Percentiles rank a stretch among this genome's conserved stretches.
These are phyloP conservation scores for Candidula unifasciata DNA, from an alignment of 2,888 invertebrate genomes.

Conservation along the genomic window DNA sequence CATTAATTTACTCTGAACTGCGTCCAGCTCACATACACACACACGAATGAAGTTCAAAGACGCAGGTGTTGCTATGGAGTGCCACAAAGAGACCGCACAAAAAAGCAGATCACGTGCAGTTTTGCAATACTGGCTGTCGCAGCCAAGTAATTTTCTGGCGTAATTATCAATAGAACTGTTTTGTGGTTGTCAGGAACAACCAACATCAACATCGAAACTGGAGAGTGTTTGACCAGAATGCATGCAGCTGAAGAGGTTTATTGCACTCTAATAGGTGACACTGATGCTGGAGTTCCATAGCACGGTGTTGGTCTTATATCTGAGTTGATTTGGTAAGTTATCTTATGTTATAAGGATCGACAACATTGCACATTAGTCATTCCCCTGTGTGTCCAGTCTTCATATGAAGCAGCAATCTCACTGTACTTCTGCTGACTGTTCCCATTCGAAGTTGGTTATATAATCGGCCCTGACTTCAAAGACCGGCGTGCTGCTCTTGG, in stretches of 20 bases:
- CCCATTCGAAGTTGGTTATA: too few species aligned
- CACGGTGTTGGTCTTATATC: too few species aligned
- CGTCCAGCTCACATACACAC: too few species aligned
- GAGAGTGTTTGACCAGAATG: not conserved
- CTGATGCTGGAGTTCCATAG: not conserved
- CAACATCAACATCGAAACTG: not conserved
- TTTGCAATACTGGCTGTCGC: not conserved
- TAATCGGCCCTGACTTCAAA: too few species aligned
- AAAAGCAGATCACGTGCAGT: not conserved
- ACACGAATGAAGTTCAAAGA: not conserved
- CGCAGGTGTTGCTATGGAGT: too few species aligned
- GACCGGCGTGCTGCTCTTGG: too few species aligned
- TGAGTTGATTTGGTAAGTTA: too few species aligned
- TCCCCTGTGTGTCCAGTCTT: too few species aligned
- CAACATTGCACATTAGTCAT: too few species aligned
- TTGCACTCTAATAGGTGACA: not conserved
- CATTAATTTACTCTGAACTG: not conserved
- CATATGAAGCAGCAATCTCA: too few species aligned
- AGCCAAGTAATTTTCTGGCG: not conserved
- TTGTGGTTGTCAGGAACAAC: conserved; percentile 14
- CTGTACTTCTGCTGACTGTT: too few species aligned
- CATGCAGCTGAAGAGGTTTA: not conserved
- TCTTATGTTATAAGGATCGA: too few species aligned
- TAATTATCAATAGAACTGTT: conserved; percentile 2
- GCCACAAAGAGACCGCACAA: not conserved